These are phyloP conservation scores for Phorcus lineatus DNA, from an alignment of 2,888 invertebrate genomes.

Conservation along the genomic window DNA sequence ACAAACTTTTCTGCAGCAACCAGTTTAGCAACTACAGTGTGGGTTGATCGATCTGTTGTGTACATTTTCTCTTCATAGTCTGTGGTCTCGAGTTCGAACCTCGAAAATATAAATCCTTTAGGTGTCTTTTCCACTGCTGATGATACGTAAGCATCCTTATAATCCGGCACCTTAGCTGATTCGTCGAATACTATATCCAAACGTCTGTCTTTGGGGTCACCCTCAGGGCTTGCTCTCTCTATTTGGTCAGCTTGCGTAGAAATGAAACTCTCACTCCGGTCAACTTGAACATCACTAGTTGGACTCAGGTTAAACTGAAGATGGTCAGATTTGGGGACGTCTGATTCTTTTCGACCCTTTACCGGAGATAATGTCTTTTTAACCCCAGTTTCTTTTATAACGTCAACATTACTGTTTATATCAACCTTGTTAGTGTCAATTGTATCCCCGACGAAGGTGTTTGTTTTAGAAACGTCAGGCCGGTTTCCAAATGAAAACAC, in stretches of 20 bases:
- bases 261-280: not conserved
- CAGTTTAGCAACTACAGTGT: not conserved
- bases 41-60: slow-evolving; percentile 16
- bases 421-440: not conserved
- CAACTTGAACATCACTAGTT: not conserved
- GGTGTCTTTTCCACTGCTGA: slow-evolving; percentile 31
- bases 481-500: not conserved
- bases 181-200: not conserved
- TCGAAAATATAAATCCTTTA: slow-evolving; percentile 30
- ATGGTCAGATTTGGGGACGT: not conserved
- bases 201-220: not conserved
- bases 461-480: not conserved
- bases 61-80: slow-evolving; percentile 29
- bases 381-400: not conserved
- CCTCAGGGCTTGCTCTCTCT: not conserved
- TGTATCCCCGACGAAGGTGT: not conserved
- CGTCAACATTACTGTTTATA: not conserved
- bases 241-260: not conserved
- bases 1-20: slow-evolving; percentile 10
- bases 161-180: not conserved
- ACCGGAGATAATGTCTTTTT: not conserved
- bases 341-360: not conserved
- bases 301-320: not conserved
- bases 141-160: slow-evolving; percentile 29
- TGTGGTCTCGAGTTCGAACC: slow-evolving; percentile 26